phyloP scores from a whole-genome alignment of 2,113 vertebrate species.

The Sitta europaea region DNA sequence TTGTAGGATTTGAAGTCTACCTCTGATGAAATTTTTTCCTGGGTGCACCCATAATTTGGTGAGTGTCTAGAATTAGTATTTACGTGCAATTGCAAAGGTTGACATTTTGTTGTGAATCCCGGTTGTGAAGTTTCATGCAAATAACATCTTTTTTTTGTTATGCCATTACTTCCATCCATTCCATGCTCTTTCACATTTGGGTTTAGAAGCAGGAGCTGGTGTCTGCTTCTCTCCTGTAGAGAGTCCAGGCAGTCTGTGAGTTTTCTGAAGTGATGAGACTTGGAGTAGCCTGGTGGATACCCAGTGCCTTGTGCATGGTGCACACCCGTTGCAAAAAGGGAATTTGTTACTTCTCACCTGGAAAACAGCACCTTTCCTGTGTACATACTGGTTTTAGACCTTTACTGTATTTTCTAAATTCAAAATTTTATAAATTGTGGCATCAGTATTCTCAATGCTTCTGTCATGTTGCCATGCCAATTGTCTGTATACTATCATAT shows the following conservation, averaged over 20 bases:
- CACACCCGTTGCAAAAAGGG: rapidly evolving
- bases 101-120: not conserved
- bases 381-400: not conserved
- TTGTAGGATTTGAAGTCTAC: not conserved
- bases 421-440: not conserved
- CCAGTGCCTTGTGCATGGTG: not conserved
- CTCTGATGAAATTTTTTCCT: not conserved
- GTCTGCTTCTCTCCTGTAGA: rapidly evolving
- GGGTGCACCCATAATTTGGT: not conserved
- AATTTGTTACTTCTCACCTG: not conserved
- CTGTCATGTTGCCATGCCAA: not conserved
- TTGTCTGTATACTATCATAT: not conserved
- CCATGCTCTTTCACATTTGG: not conserved
- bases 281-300: not conserved
- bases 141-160: not conserved
- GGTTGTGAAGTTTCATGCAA: not conserved
- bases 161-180: not conserved
- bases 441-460: not conserved
- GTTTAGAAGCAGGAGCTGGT: not conserved
- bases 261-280: not conserved
- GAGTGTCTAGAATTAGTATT: not conserved
- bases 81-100: not conserved
- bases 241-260: not conserved
- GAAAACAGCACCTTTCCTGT: not conserved
- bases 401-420: not conserved